Conservation (phyloP, 1,140 invertebrate genomes). For the Hypsibius dujardini region DNA sequence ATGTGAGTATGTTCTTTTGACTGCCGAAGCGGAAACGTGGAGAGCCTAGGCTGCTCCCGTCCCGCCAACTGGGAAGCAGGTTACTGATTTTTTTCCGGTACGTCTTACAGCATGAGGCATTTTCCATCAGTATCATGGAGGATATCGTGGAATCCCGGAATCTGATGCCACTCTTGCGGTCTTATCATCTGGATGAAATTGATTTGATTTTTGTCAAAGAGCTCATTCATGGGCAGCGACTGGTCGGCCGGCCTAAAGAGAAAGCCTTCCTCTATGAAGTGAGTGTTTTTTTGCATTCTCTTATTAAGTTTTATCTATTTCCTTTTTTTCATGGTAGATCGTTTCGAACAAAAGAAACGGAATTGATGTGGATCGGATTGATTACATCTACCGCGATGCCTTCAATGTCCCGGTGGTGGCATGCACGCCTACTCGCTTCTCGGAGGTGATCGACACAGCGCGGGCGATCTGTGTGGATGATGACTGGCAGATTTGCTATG, state of each 20-base stretch:
- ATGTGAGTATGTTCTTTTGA: slow-evolving; percentile 28
- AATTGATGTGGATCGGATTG: slow-evolving; percentile 55
- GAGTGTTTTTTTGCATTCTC: slow-evolving; percentile 18
- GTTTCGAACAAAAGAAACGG: slow-evolving; percentile 44
- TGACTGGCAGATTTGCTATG: slow-evolving; percentile 33
- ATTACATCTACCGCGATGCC: slow-evolving; percentile 40
- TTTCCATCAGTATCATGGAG: slow-evolving; percentile 35
- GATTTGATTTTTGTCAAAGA: slow-evolving; percentile 36
- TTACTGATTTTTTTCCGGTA: too few species aligned
- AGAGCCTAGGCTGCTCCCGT: too few species aligned
- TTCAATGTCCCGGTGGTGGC: not conserved
- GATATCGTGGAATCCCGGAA: slow-evolving; percentile 33
- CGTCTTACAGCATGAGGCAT: slow-evolving; percentile 37
- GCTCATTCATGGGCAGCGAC: slow-evolving; percentile 31
- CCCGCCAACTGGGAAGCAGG: too few species aligned
- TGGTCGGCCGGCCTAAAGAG: slow-evolving; percentile 24
- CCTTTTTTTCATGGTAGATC: slow-evolving; percentile 35
- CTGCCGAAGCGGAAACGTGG: too few species aligned
- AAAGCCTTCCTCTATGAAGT: slow-evolving; percentile 36
- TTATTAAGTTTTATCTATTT: not conserved
- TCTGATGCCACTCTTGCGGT: slow-evolving; percentile 27
- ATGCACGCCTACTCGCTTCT: not conserved
- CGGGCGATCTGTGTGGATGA: slow-evolving; percentile 30
- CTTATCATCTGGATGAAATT: slow-evolving; percentile 26
- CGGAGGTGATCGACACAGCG: slow-evolving; percentile 32